Evolutionary conservation across 2,888 invertebrate species (phyloP), one percentile per base, ranked within the genome.

Genomic region (Hirtodrosophila alboralis): DNA sequence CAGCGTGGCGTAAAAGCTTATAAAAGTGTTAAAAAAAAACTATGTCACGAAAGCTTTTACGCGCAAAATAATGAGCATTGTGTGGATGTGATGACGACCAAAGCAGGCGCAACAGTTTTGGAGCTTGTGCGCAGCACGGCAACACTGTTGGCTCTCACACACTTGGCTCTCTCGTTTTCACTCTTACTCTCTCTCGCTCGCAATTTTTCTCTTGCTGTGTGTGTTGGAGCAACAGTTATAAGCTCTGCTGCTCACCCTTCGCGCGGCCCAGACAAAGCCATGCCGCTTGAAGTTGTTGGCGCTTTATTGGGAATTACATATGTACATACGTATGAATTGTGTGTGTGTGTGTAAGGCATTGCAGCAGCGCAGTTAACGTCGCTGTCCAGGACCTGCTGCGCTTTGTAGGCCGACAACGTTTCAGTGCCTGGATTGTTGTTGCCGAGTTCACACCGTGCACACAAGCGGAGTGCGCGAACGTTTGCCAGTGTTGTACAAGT

Each of bases 401-500:
- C 43, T 57, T 53, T 60, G 37, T 48, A 44, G 74, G 58, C 51
- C 58, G 71, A 33, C 57, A 33, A 38, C 34, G 34, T 8, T 76
- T 87, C 79, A 89, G 89, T 89, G 89, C 89, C 89, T 87, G 89
- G 89, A 89, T 89, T 83, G 88, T 86, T 89, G 88, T 88, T 89
- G 88, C 79, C 84, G 78, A 81, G 89, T 85, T 79, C 72, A 87
- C 71, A 69, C 59, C 74, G 81, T 73, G 74, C 54, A n/a, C n/a
- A n/a, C 58, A 34, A 57, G 64, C 75, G 73, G 54, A 61, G 65
- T 62, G 62, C 43, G 66, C 65, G 66, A 57, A 28, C n/a, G n/a
- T 52, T 44, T 30, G 21, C 34, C 47, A 59, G 47, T 62, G 53
- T 53, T 53, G 63, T 57, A 64, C 47, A 54, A 63, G 57, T 59